Evolutionary conservation across 2,113 vertebrate genomes (phyloP).

Genomic region (Maccullochella peelii): DNA sequence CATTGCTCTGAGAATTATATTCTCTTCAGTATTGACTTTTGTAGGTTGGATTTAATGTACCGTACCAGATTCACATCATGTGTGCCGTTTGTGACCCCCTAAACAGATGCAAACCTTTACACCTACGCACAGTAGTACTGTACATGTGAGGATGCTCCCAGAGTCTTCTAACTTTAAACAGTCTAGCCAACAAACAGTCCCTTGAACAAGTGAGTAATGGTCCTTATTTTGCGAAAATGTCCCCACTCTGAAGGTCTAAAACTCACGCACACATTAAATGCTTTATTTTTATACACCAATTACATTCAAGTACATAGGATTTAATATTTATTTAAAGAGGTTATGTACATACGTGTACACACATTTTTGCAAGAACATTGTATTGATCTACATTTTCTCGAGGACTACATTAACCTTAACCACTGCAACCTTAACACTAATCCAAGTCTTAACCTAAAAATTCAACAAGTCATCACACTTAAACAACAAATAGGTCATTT

Average conservation of each 20-base stretch:
- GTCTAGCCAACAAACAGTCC: neutral
- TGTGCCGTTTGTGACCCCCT: neutral
- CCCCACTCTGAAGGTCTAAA: neutral
- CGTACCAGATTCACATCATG: neutral
- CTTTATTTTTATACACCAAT: neutral
- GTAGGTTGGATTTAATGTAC: neutral
- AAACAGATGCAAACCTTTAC: neutral
- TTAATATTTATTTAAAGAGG: neutral
- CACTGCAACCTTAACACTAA: neutral
- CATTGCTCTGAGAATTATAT: conserved; percentile 24
- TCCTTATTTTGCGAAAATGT: neutral
- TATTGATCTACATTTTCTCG: neutral
- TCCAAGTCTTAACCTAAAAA: too few relatives aligned
- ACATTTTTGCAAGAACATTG: neutral
- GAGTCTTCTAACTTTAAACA: neutral
- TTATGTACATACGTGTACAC: neutral
- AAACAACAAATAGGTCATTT: too few relatives aligned
- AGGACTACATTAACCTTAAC: neutral
- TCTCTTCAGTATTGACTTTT: conserved; percentile 13
- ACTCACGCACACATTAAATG: neutral
- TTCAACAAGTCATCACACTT: too few relatives aligned
- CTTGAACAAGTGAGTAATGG: neutral
- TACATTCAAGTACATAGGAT: neutral
- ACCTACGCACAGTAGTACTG: neutral
- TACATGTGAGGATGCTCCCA: neutral